Conservation (phyloP, 1,140 invertebrate species). For the Cataglyphis hispanica region DNA sequence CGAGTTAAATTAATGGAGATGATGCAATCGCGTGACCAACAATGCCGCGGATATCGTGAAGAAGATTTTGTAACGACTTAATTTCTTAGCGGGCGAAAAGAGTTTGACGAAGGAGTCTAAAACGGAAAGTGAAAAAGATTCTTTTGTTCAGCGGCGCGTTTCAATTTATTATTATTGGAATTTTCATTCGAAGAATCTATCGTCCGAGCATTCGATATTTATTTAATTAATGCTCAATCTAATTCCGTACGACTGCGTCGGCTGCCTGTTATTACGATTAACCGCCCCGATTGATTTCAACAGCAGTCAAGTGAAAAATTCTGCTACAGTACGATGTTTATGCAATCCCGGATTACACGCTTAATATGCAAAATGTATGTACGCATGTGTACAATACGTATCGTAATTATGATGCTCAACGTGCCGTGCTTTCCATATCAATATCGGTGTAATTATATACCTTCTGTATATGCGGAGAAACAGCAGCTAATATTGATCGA, state of each 20-base stretch:
- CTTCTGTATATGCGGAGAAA: constrained; percentile 26
- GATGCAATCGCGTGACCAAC: constrained; percentile 3
- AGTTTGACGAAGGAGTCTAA: not conserved
- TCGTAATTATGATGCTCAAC: constrained; percentile 63
- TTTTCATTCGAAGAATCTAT: not conserved
- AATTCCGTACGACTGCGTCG: constrained; percentile 37
- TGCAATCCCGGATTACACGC: constrained; percentile 56
- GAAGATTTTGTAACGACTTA: not conserved
- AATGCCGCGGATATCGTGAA: not conserved
- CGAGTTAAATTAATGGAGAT: constrained; percentile 27
- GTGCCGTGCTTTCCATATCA: constrained; percentile 58
- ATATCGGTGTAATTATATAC: constrained; percentile 46
- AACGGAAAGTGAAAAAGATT: not conserved
- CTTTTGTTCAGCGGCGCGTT: not conserved
- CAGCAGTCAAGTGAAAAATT: constrained; percentile 32
- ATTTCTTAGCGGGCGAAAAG: not conserved
- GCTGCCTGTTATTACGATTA: constrained; percentile 53
- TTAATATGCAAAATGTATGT: constrained; percentile 62
- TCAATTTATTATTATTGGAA: not conserved
- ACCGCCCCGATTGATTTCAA: constrained; percentile 46
- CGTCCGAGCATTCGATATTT: not conserved
- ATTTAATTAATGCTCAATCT: constrained; percentile 43
- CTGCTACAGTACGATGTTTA: constrained; percentile 52
- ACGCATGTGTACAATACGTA: constrained; percentile 42
- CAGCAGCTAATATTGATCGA: constrained; percentile 27